Base-by-base conservation (phyloP, 2,888 invertebrate species). In the Zaprionus bogoriensis region DNA sequence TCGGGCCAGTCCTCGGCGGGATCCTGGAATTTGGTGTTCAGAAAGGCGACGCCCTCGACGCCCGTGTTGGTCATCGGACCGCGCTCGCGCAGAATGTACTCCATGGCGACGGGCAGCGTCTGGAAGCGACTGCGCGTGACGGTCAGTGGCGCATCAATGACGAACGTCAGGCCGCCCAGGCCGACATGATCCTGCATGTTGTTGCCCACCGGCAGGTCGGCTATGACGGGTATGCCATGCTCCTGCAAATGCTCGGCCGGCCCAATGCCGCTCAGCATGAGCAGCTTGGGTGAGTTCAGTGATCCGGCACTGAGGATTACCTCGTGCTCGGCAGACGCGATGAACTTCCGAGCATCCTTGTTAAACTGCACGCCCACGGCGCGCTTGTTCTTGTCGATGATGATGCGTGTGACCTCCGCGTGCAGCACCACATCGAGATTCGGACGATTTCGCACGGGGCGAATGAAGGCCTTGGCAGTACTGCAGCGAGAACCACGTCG, bases 221-320 rank as follows among this genome's bases (percentile, higher is more conserved):
- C 93, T 6, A 96, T 82, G 0, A 96, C 93, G 0, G 95, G 95
- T 66, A 97, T 96, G 4, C 92, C 93, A 67, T 95, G 93, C 59
- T 94, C 93, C 57, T 92, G 91, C 3, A 97, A 91, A 87, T 97
- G 96, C 10, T 95, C 95, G 2, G 93, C 93, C 0, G 96, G 96
- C 0, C 97, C 97, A 19, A 98, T 93, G 0, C 98, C 98, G 52
- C 97, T 97, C 6, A 98, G 89, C 97, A 98, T 97, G 71, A 99
- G 92, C 17, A 99, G 88, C 81, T 98, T 97, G 0, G 98, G 98
- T 2, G 96, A 94, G 51, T 96, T 95, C 30, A 99, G 93, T 0
- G 98, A 94, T 0, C 98, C 98, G 0, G 97, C 96, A 2, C 96
- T 95, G 77, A 97, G 92, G 5, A 98, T 93, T 0, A 98, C 94